Evolutionary conservation across 2,113 vertebrate genomes (phyloP).

Genomic region (Nicator chloris): DNA sequence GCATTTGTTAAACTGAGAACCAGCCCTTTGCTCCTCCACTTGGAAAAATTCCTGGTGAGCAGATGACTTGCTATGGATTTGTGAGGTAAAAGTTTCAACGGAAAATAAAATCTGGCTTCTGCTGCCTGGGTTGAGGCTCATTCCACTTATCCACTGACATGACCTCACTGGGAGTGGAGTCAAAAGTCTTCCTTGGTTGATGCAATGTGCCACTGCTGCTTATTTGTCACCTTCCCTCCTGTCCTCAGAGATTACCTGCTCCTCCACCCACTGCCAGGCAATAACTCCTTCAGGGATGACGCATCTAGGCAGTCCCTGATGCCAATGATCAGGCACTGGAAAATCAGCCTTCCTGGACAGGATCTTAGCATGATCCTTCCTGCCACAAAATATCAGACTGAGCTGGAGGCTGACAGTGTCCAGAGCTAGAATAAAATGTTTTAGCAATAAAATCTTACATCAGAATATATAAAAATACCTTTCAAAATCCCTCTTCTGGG

Average conservation of each 20-base stretch:
- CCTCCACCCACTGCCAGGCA: background rate
- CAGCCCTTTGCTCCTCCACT: background rate
- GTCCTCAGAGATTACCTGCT: background rate
- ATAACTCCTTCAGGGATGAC: background rate
- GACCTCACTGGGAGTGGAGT: background rate
- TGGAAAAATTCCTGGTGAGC: background rate
- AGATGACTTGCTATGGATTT: conserved; percentile 9
- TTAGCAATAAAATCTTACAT: conserved; percentile 16
- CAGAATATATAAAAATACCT: conserved; percentile 2
- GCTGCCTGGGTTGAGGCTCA: background rate
- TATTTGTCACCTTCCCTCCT: background rate
- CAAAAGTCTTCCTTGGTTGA: background rate
- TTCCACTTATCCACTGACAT: background rate
- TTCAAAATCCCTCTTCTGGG: conserved; percentile 27
- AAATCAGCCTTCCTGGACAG: background rate
- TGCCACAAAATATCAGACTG: background rate
- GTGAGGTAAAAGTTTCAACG: background rate
- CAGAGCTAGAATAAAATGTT: background rate
- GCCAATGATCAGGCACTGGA: background rate
- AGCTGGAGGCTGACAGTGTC: background rate
- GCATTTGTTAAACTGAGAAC: background rate
- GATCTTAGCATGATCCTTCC: background rate
- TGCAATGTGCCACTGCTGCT: background rate
- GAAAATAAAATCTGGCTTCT: conserved; percentile 24
- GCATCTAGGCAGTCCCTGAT: accelerated